A percentile compares a stretch with the other conserved stretches of the same genome.
These are phyloP conservation scores for Nematostella vectensis DNA, from an alignment of 92 coral and sea anemone genomes.

Conservation along the genomic window DNA sequence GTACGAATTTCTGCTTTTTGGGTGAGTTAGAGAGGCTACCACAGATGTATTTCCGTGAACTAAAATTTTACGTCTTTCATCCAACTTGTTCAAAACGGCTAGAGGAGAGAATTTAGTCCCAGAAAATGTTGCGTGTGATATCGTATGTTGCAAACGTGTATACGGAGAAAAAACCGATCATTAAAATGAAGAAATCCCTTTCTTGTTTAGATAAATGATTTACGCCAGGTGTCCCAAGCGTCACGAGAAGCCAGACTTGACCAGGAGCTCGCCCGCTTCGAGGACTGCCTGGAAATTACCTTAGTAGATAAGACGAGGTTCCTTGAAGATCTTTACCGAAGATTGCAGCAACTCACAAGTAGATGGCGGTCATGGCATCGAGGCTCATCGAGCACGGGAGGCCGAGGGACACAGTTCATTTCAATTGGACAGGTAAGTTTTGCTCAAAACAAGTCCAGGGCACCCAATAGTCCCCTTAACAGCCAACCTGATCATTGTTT, in stretches of 20 bases:
- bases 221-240: constrained; percentile 59
- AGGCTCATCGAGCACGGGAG: constrained; percentile 33
- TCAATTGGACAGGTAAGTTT: constrained; percentile 55
- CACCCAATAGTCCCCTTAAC: neutral
- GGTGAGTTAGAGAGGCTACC: too few relatives aligned
- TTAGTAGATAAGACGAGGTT: constrained; percentile 53
- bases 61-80: too few relatives aligned
- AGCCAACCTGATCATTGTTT: too few relatives aligned
- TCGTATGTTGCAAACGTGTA: too few relatives aligned
- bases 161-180: too few relatives aligned
- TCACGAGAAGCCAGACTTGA: constrained; percentile 67
- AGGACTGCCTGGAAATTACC: constrained; percentile 51
- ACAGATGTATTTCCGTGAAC: too few relatives aligned
- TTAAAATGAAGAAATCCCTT: too few relatives aligned
- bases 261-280: constrained; percentile 52
- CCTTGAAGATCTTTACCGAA: constrained; percentile 51
- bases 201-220: constrained; percentile 45
- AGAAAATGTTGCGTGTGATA: too few relatives aligned
- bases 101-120: too few relatives aligned
- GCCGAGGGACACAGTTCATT: constrained; percentile 37
- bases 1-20: too few relatives aligned
- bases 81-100: too few relatives aligned
- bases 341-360: constrained; percentile 50
- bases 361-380: constrained; percentile 65
- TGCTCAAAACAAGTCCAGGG: neutral